phyloP scores from a whole-genome alignment of 2,888 invertebrate species.

The Pimpla rufipes region DNA sequence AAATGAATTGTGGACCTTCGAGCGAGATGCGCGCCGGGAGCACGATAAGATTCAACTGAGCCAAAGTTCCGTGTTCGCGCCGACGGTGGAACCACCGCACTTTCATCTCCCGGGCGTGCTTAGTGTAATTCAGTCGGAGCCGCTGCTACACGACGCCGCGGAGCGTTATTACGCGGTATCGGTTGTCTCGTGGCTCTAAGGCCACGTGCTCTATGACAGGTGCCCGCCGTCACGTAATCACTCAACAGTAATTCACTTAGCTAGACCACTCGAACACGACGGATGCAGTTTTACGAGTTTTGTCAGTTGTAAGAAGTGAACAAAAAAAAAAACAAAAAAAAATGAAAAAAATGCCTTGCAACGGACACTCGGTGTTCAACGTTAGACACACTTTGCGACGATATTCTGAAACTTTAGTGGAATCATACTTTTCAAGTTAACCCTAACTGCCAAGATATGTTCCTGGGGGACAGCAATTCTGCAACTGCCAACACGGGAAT shows the following conservation, averaged over 20 bases:
- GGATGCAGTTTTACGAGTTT: slow-evolving; percentile 45
- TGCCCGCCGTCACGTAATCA: slow-evolving; percentile 28
- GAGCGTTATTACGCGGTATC: slow-evolving; percentile 64
- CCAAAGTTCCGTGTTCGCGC: slow-evolving; percentile 68
- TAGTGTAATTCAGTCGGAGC: slow-evolving; percentile 42
- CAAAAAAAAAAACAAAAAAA: slow-evolving; percentile 22
- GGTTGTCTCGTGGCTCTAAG: slow-evolving; percentile 55
- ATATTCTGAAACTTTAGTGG: too few species aligned
- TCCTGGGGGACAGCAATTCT: too few species aligned
- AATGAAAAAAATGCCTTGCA: not conserved
- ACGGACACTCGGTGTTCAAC: too few species aligned
- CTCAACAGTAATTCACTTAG: slow-evolving; percentile 50
- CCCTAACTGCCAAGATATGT: too few species aligned
- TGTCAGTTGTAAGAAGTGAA: not conserved
- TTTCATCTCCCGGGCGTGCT: slow-evolving; percentile 67
- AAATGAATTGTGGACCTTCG: not conserved
- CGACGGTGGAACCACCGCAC: slow-evolving; percentile 66
- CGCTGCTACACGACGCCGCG: slow-evolving; percentile 56
- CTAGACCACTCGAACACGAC: slow-evolving; percentile 23
- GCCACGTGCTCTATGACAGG: slow-evolving; percentile 67
- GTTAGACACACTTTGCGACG: too few species aligned
- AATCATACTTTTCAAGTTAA: too few species aligned
- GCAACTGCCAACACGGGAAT: too few species aligned
- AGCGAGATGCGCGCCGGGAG: slow-evolving; percentile 74
- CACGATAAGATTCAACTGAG: slow-evolving; percentile 80